Percentiles rank a stretch among this genome's conserved stretches.
These are phyloP conservation scores for Liolophura sinensis DNA, from an alignment of 1,140 invertebrate genomes.

Conservation along the genomic window DNA sequence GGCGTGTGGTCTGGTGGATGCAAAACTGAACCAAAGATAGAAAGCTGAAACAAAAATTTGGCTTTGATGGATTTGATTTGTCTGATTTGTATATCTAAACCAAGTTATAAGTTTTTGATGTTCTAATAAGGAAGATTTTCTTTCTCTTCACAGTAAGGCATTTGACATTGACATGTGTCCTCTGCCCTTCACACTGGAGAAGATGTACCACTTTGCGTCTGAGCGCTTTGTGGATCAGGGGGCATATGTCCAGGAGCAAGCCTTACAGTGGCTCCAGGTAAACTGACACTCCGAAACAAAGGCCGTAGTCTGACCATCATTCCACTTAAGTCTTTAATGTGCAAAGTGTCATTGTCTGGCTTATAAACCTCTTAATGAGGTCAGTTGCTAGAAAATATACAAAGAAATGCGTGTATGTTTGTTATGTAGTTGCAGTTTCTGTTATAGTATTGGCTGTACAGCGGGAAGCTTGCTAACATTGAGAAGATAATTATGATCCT, in stretches of 20 bases:
- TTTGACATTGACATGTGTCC: slow-evolving; percentile 95
- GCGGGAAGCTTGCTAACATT: no score
- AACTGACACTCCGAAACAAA: slow-evolving; percentile 10
- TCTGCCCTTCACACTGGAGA: slow-evolving; percentile 87
- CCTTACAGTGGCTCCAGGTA: slow-evolving; percentile 93
- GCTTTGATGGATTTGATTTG: not conserved
- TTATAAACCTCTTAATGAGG: no score
- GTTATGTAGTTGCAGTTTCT: no score
- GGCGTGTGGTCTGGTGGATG: no score
- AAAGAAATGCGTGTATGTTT: no score
- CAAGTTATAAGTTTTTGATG: not conserved
- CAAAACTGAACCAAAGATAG: not conserved
- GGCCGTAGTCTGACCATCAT: no score
- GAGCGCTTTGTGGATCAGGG: slow-evolving; percentile 82
- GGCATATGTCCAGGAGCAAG: slow-evolving; percentile 89
- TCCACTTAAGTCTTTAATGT: no score
- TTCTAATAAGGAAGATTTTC: not conserved
- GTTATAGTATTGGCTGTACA: no score
- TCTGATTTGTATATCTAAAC: not conserved
- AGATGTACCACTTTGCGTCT: slow-evolving; percentile 94
- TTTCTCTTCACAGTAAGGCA: slow-evolving; percentile 77
- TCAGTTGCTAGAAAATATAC: no score
- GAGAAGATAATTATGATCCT: no score
- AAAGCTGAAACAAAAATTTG: not conserved
- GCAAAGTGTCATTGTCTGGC: no score